Evolutionary conservation across 2,888 invertebrate genomes (phyloP), one percentile per base, ranked within the genome.

Genomic region (Leptinotarsa rubiginosa): DNA sequence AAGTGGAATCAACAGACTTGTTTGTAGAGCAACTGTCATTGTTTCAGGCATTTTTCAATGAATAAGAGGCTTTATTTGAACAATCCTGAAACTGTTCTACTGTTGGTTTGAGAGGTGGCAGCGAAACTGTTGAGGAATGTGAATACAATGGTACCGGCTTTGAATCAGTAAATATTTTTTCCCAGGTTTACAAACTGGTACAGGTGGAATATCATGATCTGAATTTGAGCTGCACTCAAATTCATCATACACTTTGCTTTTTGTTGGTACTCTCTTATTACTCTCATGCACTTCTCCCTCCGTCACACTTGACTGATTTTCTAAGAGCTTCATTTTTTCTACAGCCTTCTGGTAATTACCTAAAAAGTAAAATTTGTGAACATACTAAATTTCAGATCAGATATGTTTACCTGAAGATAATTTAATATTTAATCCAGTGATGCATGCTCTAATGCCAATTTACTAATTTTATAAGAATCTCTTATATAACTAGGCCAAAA

Each of bases 171-270:
- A 50, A 50, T 50, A 50, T 50, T 16, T n/a, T 50, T 41, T 41
- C 41, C 50, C n/a, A n/a, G 50, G 50, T 50, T n/a, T 16, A n/a
- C 50, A 50, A 50, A 50, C 7, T 15, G 50, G 50, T 16, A 50
- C 50, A 16, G n/a, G 50, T 16, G 50, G n/a, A n/a, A 50, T 15
- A 16, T 50, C 50, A 50, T 50, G 16, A 7, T 50, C n/a, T 50
- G 50, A 50, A 50, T 50, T n/a, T 50, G 50, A 50, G 50, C 50
- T 50, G 50, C 50, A 50, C 50, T 50, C 15, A 50, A 50, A 15
- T 50, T 50, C 16, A 50, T 50, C n/a, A 50, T 50, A 50, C 50
- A 50, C 16, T n/a, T 50, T 50, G n/a, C 50, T 50, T 50, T 16
- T n/a, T 50, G 50, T 50, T 16, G 50, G 50, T 15, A 50, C 50